Base-by-base conservation (phyloP, 2,113 vertebrate species). In the Tragulus kanchil region DNA sequence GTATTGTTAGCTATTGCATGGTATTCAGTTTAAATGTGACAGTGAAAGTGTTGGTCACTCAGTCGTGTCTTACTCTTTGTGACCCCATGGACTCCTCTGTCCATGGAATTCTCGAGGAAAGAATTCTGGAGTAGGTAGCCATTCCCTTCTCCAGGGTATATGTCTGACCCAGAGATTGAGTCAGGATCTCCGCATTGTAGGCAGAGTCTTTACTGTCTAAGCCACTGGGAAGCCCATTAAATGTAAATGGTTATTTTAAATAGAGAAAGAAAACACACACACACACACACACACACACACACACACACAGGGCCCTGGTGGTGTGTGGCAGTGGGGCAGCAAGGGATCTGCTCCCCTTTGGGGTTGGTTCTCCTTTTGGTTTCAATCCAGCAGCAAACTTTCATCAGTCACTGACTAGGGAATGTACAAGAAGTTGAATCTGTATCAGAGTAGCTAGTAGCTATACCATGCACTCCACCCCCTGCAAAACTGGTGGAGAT, bases 301-400 rank as follows among this genome's bases (percentile, higher is more conserved):
- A 42, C 58, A 61, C 21, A 13, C 42, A 16, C 7, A 26, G 26
- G 65, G 15, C 64, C 3, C 13, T 42, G 58, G 54, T 42, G 79
- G 21, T 14, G 21, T 3, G 0, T 54, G 15, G 21, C 9, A 42
- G 62, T 75, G 42, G 11, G 81, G 42, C 26, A 48, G 61, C 28
- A 16, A 64, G 26, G 42, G 5, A 26, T 62, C 13, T 31, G n/a
- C 26, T 73, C 25, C 36, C 12, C n/a, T n/a, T 56, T 45, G 69
- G 69, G 23, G 36, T 45, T 45, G 9, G 31, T 26, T 8, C 50
- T 48, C 31, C 36, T 45, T 67, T n/a, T 14, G 23, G 3, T 23
- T 50, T 78, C 28, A 50, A 1, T 7, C n/a, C 7, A 0, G 12
- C 19, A 10, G 0, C 3, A 13, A 61, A 28, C n/a, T 31, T 12